Percentiles rank a stretch among this genome's conserved stretches.
Conservation (phyloP, 2,888 invertebrate species). For the Tryphoninae sp. region DNA sequence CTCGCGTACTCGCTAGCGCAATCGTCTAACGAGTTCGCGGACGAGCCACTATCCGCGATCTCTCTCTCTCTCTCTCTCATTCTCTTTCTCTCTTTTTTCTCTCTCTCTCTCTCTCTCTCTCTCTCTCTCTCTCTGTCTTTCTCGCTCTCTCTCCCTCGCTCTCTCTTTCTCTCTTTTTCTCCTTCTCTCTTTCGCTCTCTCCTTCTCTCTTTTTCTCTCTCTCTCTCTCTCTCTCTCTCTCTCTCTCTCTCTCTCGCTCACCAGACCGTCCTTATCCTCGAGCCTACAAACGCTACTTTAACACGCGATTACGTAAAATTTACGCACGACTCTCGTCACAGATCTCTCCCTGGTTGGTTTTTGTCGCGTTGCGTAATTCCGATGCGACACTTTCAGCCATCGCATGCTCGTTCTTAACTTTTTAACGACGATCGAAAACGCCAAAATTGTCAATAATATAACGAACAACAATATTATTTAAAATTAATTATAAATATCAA, state of each 20-base stretch:
- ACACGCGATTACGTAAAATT: conserved; percentile 62
- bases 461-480: background rate
- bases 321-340: conserved; percentile 51
- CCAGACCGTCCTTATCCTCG: conserved; percentile 44
- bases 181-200: background rate
- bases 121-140: background rate
- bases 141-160: conserved; percentile 4
- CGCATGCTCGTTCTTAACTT: background rate
- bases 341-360: conserved; percentile 22
- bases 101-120: background rate
- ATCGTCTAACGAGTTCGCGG: conserved; percentile 39
- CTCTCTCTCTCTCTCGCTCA: background rate
- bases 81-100: background rate
- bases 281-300: conserved; percentile 45
- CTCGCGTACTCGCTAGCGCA: conserved; percentile 26
- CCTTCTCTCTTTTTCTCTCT: background rate
- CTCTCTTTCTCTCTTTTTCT: background rate
- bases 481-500: background rate
- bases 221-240: conserved; percentile 9
- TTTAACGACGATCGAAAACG: background rate
- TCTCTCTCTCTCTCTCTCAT: background rate
- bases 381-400: conserved; percentile 15
- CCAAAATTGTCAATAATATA: background rate
- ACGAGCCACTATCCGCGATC: conserved; percentile 14
- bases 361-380: conserved; percentile 41